Evolutionary conservation across 2,113 vertebrate genomes (phyloP), one percentile per base, ranked within the genome.

Genomic region (Catagonus wagneri): DNA sequence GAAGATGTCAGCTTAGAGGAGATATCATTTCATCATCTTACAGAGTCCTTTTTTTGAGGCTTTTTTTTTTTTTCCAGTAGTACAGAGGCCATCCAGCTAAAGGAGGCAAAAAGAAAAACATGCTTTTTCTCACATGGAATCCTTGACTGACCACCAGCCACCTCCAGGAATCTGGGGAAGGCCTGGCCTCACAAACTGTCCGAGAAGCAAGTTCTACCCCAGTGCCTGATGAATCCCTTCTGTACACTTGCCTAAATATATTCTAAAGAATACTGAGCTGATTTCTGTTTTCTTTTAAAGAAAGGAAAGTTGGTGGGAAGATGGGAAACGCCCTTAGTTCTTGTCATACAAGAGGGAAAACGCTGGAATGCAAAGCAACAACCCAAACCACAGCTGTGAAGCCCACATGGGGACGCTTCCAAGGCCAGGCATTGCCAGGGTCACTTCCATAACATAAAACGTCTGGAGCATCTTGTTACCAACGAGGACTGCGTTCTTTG

Each of bases 341-440:
- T 95, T 96, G 89, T 94, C 93, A 98, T 83, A 74, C 76, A 75
- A 90, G 95, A 89, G 63, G 65, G 78, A 92, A 90, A 96, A 61
- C 0, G 15, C n/a, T 95, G 97, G 98, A 96, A 98, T 98, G 97
- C 83, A 93, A 98, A 98, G 84, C 79, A 97, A 90, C 6, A 23
- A 97, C 95, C 89, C 96, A 98, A 95, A 98, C 98, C 98, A 97
- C 98, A 98, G 90, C 94, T 94, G 98, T 91, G 97, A 97, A 96
- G 90, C 68, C 83, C 97, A 78, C 39, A 69, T 63, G 39, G 69
- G 97, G 97, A 96, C 97, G 96, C 91, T 96, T 93, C 32, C 58
- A 90, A 90, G 94, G 95, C 88, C 25, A 96, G 65, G 81, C 15
- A 2, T 92, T 78, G 97, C 86, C 1, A 29, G 81, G 91, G 92